Evolutionary conservation across 2,888 invertebrate genomes (phyloP), one percentile per base, ranked within the genome.

Genomic region (Aphodius granarius): DNA sequence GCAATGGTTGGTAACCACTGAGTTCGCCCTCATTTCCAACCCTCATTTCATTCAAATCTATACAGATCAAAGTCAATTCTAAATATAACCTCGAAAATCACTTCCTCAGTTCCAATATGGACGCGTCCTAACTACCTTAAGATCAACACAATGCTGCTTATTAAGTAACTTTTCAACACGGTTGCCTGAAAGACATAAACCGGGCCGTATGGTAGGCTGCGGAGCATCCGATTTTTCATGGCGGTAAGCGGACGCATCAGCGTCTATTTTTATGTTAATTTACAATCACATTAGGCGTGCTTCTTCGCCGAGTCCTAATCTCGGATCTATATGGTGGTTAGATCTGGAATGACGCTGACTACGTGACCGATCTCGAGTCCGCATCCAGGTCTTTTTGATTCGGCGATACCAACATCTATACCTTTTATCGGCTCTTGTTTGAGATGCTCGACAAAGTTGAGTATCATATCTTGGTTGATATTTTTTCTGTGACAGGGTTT

Each of bases 181-280:
- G 43, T 43, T 43, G 43, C 43, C 43, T 3, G 9, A 13, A 43
- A 43, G 43, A 3, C 13, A 43, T 43, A 43, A 43, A 43, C 43
- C 43, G 43, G 6, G 13, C 43, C 43, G 43, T 13, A 9, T 43
- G 13, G 43, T 13, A 43, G 43, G 43, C 43, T 43, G 43, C 13
- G 43, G 43, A 9, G 43, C 43, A 43, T 43, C 43, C 43, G 4
- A 43, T 43, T 43, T 43, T 43, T 43, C 43, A 43, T 43, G 43
- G 43, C 43, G 43, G 43, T 43, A 43, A 43, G 43, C 43, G 43
- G 9, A 43, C 43, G 13, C 43, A 43, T 43, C 43, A 43, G 43
- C 43, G 43, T 43, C 20, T 68, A 68, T 68, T 68, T 68, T 68
- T 68, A 68, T 68, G 68, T 22, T 68, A 68, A 68, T 68, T 68